Conservation (phyloP, 2,888 invertebrate species). For the Brachylomia viminalis region DNA sequence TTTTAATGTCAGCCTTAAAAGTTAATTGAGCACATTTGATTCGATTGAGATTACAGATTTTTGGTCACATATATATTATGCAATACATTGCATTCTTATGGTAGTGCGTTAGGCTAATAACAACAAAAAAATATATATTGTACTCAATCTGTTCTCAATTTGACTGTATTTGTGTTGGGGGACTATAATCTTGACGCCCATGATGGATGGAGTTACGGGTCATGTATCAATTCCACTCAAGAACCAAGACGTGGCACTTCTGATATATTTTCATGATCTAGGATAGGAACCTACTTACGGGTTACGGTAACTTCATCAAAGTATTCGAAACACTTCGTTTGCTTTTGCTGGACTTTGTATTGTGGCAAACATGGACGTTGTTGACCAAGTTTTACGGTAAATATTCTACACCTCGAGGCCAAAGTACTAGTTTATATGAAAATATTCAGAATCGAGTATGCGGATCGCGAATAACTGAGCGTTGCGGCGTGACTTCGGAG, state of each 20-base stretch:
- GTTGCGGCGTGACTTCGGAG: conserved; percentile 9
- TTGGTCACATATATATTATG: background rate
- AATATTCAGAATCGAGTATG: conserved; percentile 36
- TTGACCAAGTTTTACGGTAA: conserved; percentile 39
- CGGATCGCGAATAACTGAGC: conserved; percentile 3
- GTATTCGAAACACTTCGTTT: conserved; percentile 54
- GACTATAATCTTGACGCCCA: too few species aligned
- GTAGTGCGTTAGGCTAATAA: background rate
- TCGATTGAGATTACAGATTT: background rate
- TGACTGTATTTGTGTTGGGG: background rate
- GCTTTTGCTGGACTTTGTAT: conserved; percentile 32
- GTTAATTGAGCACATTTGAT: background rate
- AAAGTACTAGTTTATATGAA: conserved; percentile 29
- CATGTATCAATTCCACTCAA: background rate
- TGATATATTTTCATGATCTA: conserved; percentile 40
- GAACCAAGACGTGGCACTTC: background rate
- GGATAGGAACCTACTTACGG: conserved; percentile 47
- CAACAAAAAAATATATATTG: background rate
- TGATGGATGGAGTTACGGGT: background rate
- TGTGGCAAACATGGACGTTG: conserved; percentile 24
- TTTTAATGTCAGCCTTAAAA: background rate
- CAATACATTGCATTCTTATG: background rate
- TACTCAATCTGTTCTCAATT: background rate
- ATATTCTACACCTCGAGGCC: conserved; percentile 29
- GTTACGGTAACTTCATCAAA: conserved; percentile 58